phyloP scores from a whole-genome alignment of 2,888 invertebrate species.

The Dryobota labecula region DNA sequence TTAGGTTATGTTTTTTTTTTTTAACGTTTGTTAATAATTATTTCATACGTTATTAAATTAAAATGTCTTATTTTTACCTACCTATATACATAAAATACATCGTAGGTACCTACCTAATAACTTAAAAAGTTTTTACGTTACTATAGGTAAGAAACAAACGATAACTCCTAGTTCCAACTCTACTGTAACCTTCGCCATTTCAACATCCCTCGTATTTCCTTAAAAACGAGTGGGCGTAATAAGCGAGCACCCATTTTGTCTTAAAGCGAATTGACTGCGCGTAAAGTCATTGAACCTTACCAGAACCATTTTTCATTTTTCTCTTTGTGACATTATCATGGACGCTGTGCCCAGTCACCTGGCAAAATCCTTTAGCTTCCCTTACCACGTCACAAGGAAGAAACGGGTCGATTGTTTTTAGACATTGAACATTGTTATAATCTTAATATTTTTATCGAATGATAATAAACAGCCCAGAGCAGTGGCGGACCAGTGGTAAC shows the following conservation, averaged over 20 bases:
- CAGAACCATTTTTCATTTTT: slow-evolving; percentile 44
- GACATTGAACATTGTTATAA: slow-evolving; percentile 10
- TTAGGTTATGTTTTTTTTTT: too few species aligned
- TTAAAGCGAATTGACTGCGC: slow-evolving; percentile 39
- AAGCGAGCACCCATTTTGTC: slow-evolving; percentile 42
- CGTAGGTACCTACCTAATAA: neutral
- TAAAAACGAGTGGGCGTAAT: slow-evolving; percentile 27
- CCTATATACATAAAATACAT: neutral
- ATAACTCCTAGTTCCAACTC: neutral
- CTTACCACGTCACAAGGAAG: slow-evolving; percentile 20
- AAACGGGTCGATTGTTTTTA: slow-evolving; percentile 32
- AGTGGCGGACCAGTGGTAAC: too few species aligned
- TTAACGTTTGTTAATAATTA: too few species aligned
- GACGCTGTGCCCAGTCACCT: slow-evolving; percentile 45
- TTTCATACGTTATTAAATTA: too few species aligned
- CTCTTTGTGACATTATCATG: slow-evolving; percentile 45
- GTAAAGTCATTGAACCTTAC: slow-evolving; percentile 44
- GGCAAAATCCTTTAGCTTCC: slow-evolving; percentile 39
- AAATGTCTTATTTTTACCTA: too few species aligned
- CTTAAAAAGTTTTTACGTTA: neutral
- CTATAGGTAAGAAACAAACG: neutral
- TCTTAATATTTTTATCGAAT: neutral
- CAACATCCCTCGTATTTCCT: slow-evolving; percentile 1
- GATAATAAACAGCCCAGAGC: too few species aligned
- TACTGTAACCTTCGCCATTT: slow-evolving; percentile 9